These are phyloP conservation scores for Psilanteris sp. DNA, from an alignment of 1,140 invertebrate species.

Conservation along the genomic window DNA sequence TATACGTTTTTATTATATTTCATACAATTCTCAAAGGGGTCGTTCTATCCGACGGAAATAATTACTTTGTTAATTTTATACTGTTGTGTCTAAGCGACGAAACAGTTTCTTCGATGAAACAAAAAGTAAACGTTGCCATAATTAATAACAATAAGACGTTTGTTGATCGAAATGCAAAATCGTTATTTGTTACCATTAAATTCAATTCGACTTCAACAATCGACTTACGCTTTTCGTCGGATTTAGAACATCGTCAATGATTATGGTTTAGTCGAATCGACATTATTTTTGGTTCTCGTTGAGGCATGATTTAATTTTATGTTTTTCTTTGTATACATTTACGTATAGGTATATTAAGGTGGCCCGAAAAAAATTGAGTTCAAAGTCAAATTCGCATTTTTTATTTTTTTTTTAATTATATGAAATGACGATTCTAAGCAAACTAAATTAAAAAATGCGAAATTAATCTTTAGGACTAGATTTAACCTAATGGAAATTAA, in stretches of 20 bases:
- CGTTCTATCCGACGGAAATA: slow-evolving; percentile 4
- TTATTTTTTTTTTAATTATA: no score
- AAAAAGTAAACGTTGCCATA: slow-evolving; percentile 8
- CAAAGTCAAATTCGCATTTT: no score
- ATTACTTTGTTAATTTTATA: background rate
- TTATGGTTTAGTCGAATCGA: slow-evolving; percentile 44
- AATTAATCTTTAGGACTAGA: no score
- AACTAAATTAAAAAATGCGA: no score
- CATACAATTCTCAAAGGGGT: no score
- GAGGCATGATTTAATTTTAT: slow-evolving; percentile 25
- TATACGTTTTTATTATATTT: no score
- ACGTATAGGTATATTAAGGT: no score
- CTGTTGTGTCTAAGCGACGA: background rate
- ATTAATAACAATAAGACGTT: slow-evolving; percentile 6
- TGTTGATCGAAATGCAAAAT: slow-evolving; percentile 21
- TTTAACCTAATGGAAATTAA: no score
- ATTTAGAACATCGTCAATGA: slow-evolving; percentile 19
- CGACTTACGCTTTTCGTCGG: slow-evolving; percentile 23
- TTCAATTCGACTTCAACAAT: slow-evolving; percentile 27
- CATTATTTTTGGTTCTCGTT: slow-evolving; percentile 28
- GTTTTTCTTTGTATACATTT: slow-evolving; percentile 7
- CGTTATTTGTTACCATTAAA: slow-evolving; percentile 31
- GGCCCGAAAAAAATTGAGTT: no score
- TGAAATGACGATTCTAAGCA: no score
- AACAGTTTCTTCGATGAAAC: background rate